These are phyloP conservation scores for Ceyx melanurus DNA, from an alignment of 2,113 vertebrate species.

Conservation along the genomic window DNA sequence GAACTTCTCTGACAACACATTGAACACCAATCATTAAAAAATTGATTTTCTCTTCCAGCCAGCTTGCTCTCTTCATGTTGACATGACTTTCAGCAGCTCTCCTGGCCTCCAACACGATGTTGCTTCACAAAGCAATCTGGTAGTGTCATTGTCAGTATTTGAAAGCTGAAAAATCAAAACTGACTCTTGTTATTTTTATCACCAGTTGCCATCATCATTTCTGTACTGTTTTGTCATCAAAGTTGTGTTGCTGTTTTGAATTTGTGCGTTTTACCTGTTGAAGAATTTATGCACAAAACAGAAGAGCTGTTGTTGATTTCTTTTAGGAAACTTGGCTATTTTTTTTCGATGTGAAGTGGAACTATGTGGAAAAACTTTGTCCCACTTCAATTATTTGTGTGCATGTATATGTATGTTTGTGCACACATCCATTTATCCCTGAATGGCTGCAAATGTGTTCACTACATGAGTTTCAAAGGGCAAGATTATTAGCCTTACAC, in stretches of 20 bases:
- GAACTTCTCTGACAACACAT: neutral
- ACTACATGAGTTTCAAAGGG: neutral
- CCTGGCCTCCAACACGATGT: neutral
- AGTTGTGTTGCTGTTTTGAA: neutral
- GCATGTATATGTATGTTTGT: neutral
- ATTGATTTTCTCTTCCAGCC: neutral
- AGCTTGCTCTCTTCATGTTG: neutral
- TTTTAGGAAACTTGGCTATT: neutral
- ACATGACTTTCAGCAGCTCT: neutral
- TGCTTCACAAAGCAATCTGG: neutral
- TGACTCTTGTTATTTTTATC: neutral
- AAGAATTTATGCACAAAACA: neutral
- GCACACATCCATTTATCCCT: neutral
- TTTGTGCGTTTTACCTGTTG: neutral
- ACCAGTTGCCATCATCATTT: accelerated
- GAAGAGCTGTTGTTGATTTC: neutral
- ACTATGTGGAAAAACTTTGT: neutral
- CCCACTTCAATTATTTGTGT: neutral
- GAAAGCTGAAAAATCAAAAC: neutral
- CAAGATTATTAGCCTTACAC: neutral
- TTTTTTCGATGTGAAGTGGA: neutral
- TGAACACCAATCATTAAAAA: neutral
- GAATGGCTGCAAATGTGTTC: neutral
- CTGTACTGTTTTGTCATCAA: neutral
- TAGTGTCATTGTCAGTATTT: neutral